These are phyloP conservation scores for Meteorus sp. DNA, from an alignment of 1,140 invertebrate species.

Conservation along the genomic window DNA sequence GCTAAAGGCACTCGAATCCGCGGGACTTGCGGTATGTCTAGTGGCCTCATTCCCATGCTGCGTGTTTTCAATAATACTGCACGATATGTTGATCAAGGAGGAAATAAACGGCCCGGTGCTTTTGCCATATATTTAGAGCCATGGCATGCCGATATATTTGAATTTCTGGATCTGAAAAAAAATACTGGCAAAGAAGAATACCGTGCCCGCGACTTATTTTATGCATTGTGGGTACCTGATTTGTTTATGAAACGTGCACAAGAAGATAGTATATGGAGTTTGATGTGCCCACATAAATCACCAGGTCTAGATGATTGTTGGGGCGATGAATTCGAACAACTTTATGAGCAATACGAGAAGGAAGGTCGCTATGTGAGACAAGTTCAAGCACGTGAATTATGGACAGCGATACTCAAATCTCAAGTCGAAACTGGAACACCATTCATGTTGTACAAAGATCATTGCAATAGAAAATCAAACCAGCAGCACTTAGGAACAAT, in stretches of 20 bases:
- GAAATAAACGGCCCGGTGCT: constrained; percentile 98
- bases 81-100: constrained; percentile 97
- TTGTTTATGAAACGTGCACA: constrained; percentile 98
- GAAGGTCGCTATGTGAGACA: constrained; percentile 76
- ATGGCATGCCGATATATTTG: constrained; percentile 98
- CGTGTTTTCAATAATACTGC: constrained; percentile 96
- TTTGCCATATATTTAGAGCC: constrained; percentile 98
- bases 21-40: constrained; percentile 93
- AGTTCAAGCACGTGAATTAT: constrained; percentile 86
- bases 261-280: constrained; percentile 82
- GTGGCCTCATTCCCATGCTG: constrained; percentile 97
- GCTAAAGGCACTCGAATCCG: constrained; percentile 89
- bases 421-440: constrained; percentile 99
- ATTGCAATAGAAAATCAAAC: constrained; percentile 96
- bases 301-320: constrained; percentile 89
- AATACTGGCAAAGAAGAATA: constrained; percentile 86
- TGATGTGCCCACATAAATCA: constrained; percentile 96
- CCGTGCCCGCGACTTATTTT: constrained; percentile 95
- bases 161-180: constrained; percentile 92
- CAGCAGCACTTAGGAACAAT: constrained; percentile 99
- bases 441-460: constrained; percentile 98
- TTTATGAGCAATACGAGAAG: constrained; percentile 90
- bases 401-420: constrained; percentile 92
- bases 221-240: constrained; percentile 98
- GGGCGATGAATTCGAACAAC: constrained; percentile 91